Conservation (phyloP, 2,113 vertebrate genomes). For the Melanotaenia duboulayi region DNA sequence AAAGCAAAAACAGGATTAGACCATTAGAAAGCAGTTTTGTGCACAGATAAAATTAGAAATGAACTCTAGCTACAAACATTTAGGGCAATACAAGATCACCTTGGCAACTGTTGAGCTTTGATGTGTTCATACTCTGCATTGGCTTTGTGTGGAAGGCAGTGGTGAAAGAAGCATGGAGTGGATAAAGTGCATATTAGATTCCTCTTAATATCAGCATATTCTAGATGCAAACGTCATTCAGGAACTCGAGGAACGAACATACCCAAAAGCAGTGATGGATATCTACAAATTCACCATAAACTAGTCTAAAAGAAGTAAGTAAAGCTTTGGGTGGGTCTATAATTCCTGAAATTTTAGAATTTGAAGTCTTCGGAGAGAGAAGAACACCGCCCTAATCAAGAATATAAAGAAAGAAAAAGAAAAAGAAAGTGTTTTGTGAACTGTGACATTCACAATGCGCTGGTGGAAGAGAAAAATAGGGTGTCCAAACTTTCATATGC, state of each 20-base stretch:
- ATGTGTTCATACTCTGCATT: not conserved
- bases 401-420: not conserved
- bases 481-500: too few relatives aligned
- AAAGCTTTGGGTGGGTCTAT: too few relatives aligned
- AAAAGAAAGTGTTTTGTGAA: not conserved
- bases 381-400: not conserved
- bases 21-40: not conserved
- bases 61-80: not conserved
- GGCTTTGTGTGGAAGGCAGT: constrained; percentile 2
- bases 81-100: not conserved
- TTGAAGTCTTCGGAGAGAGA: too few relatives aligned
- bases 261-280: not conserved
- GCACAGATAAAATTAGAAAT: not conserved
- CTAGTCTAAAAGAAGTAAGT: too few relatives aligned
- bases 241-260: not conserved
- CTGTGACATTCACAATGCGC: not conserved
- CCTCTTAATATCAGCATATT: too few relatives aligned
- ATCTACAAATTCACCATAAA: too few relatives aligned
- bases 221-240: too few relatives aligned
- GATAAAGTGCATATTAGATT: not conserved
- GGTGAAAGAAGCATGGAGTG: not conserved
- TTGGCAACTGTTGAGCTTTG: not conserved
- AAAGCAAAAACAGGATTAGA: not conserved
- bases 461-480: too few relatives aligned
- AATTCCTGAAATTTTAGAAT: too few relatives aligned